These are phyloP conservation scores for Gandaritis pyraliata DNA, from an alignment of 2,888 invertebrate genomes.

Conservation along the genomic window DNA sequence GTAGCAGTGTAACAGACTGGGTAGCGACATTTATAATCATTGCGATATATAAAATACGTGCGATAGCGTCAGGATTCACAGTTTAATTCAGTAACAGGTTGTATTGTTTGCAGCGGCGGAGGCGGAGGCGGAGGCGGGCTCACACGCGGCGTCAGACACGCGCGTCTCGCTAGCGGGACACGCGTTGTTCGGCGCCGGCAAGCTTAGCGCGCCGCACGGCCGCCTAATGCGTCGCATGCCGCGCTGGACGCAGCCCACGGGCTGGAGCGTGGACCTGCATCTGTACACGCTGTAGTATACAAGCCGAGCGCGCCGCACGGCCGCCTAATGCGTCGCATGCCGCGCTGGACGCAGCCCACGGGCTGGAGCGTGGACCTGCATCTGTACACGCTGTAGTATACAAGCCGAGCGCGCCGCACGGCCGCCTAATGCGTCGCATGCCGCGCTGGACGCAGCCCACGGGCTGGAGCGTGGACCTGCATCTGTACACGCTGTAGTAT, in stretches of 20 bases:
- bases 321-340: constrained; percentile 84
- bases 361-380: constrained; percentile 89
- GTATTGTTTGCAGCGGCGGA: background rate
- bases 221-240: constrained; percentile 85
- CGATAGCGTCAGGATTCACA: too few relatives aligned
- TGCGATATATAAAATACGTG: too few relatives aligned
- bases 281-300: constrained; percentile 66
- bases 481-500: constrained; percentile 72
- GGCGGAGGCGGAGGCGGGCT: constrained; percentile 27
- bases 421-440: constrained; percentile 82
- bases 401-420: constrained; percentile 61
- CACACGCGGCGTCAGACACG: constrained; percentile 27
- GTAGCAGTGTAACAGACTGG: too few relatives aligned
- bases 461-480: constrained; percentile 89
- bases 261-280: constrained; percentile 89
- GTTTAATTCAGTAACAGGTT: too few relatives aligned
- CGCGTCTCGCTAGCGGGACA: constrained; percentile 85
- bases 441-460: constrained; percentile 87
- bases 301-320: constrained; percentile 62
- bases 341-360: constrained; percentile 86
- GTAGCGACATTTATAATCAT: too few relatives aligned
- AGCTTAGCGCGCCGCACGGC: constrained; percentile 77
- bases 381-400: constrained; percentile 67
- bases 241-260: constrained; percentile 85
- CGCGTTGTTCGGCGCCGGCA: constrained; percentile 79